Base-by-base conservation (phyloP, 2,797 vertebrate species). In the Cynopterus sphinx region DNA sequence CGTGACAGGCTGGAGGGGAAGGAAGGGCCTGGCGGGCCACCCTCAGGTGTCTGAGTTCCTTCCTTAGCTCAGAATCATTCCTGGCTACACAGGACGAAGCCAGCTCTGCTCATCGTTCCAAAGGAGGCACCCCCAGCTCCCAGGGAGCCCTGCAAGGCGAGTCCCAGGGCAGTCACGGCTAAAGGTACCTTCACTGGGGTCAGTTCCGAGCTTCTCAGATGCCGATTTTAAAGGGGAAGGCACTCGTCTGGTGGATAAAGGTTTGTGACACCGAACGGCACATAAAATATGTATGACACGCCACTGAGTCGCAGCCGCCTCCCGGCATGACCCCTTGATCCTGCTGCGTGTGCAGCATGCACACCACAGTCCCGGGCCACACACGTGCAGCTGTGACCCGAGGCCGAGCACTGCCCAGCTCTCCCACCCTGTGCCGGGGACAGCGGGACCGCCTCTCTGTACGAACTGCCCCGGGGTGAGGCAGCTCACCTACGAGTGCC, bases 371-470 rank as follows among this genome's bases (percentile, higher is more conserved):
- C 26, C 59, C 7, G 55, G 39, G 4, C n/a, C 16, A 16, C 26
- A 53, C 16, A 4, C 0, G 0, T 4, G 55, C 46, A 41, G 21
- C 31, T 21, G 28, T 4, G 65, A 31, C 21, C 77, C n/a, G 12
- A 6, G 15, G 46, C 87, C 19, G 19, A 8, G 21, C 65, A 28
- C 21, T 5, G 46, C 46, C 61, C 4, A 2, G 74, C 10, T 21
- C 41, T 31, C 59, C 6, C 2, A 5, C 28, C n/a, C 77, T 24
- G 21, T 0, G 15, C 46, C 43, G 57, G 10, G 19, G 21, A 53
- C 6, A 26, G 68, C 43, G 15, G 7, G 9, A 26, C 28, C 28
- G 36, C 36, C 36, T 43, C 49, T 24, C 9, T 13, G 46, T 46
- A 46, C 2, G 4, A 46, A 46, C 11, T 46, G 46, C 46, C 46